Conservation (phyloP, 2,888 invertebrate species). For the Eupelmus urozonus region DNA sequence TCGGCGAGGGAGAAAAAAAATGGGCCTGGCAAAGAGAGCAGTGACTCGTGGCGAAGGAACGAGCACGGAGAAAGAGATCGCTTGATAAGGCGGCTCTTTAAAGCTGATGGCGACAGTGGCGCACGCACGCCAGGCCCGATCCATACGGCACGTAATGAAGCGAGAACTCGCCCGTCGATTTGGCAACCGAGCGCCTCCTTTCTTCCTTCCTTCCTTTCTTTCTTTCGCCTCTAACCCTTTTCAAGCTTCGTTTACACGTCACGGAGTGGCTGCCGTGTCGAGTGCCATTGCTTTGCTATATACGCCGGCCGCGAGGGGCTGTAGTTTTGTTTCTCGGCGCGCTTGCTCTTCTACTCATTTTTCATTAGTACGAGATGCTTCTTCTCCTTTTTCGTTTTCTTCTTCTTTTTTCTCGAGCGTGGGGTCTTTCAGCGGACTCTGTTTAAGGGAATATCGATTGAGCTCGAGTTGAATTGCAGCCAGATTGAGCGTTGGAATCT, state of each 20-base stretch:
- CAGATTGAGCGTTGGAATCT: not conserved
- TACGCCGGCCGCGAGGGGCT: not conserved
- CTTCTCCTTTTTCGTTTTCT: not conserved
- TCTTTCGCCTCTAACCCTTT: not conserved
- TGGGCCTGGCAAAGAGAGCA: not conserved
- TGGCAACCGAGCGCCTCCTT: not conserved
- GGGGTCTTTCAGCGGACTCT: not conserved
- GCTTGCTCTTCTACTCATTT: not conserved
- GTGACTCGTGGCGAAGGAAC: not conserved
- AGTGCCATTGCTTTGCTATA: not conserved
- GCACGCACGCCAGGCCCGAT: constrained; percentile 6
- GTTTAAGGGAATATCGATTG: constrained; percentile 13
- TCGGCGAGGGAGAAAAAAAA: not conserved
- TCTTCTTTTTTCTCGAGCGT: not conserved
- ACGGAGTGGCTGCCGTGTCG: too few species aligned
- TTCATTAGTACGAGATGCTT: not conserved
- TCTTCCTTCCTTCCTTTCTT: not conserved
- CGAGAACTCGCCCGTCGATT: constrained; percentile 24
- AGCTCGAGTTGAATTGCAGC: constrained; percentile 14
- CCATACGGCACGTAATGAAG: constrained; percentile 40
- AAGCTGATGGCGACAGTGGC: not conserved
- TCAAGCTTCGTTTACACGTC: constrained; percentile 20
- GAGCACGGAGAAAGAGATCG: not conserved
- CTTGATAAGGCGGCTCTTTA: constrained; percentile 9
- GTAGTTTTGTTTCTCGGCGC: not conserved